Base-by-base conservation (phyloP, 2,113 vertebrate genomes). In the Hassar affinis region DNA sequence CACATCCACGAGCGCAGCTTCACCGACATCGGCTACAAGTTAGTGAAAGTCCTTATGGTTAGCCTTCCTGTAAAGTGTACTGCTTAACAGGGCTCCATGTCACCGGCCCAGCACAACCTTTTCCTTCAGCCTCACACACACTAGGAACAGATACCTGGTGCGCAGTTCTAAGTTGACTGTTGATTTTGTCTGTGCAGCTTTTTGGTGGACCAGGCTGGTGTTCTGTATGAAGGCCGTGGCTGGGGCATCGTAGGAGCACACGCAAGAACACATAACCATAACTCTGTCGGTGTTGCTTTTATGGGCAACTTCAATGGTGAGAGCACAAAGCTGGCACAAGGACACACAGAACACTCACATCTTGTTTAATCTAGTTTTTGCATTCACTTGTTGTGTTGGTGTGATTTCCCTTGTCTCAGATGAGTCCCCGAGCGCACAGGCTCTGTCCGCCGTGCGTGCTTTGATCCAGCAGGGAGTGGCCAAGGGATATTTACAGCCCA, bases 21-120 rank as follows among this genome's bases (percentile, higher is more conserved):
- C 54, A 90, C 92, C 69, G 94, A 95, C 84, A 92, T 95, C 35
- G 94, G 93, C 56, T 95, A 95, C 84, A 95, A 92, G 95, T 95
- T 68, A 92, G 93, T 89, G 11, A 52, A 47, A 18, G 27, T 52
- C 68, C 10, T 17, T 74, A 64, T 51, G 12, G 8, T 33, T 68
- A 57, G 76, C 11, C 15, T 42, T 47, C 11, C 42, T 72, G 11
- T 47, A n/a, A 42, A 22, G 18, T 22, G 18, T 69, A 66, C 15
- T 7, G 11, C 9, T 66, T 71, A 45, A 71, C 35, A 71, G 35
- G 45, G 38, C 14, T 62, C 3, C n/a, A 10, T 61, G 10, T 61
- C 22, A 25, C 25, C 56, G 8, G 22, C 10, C 2, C n/a, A 61
- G 25, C 25, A 62, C 59, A 59, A 59, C 22, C 18, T 54, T 54